Base-by-base conservation (phyloP, 2,888 invertebrate genomes). In the Tetranychus piercei region DNA sequence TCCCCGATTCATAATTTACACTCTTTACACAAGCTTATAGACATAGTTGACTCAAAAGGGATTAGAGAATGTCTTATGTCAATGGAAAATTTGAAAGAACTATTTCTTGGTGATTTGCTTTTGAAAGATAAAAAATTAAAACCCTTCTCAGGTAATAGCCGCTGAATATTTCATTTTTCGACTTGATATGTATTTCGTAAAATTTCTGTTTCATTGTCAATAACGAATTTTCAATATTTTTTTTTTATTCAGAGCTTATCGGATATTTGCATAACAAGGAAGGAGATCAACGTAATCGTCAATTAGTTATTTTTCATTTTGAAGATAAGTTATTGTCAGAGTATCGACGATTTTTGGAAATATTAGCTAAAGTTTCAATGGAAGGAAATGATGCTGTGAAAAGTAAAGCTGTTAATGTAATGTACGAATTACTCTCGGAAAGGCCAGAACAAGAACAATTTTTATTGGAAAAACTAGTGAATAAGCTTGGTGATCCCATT, bases 401-500 rank as follows among this genome's bases (percentile, higher is more conserved):
- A 80, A 89, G 90, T 81, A 91, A 90, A 81, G 89, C 91, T 0
- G 86, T 92, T 55, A 80, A 81, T 79, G 85, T 86, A 0, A 87
- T 92, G 86, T 88, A 87, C 34, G 88, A 89, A 78, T 82, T 94
- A 22, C 82, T 94, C 45, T 86, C 87, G 79, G 87, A 87, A 72
- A 90, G 91, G 82, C 88, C 90, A 0, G 94, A 94, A 81, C 89
- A 90, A 81, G 93, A 94, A 82, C 88, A 88, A 86, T 87, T 88
- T 81, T 83, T 99, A 6, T 83, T 97, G 2, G 85, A 87, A 0
- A 87, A 89, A 81, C 83, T 99, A 72, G 89, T 95, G 3, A 97
- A 99, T 82, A 97, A 99, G 82, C 85, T 99, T 11, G 97, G 97
- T 15, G 97, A 99, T 84, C 95, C 96, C 0, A 87, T 87, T 11